Base-by-base conservation (phyloP, 2,113 vertebrate species). In the Calidris pugnax region DNA sequence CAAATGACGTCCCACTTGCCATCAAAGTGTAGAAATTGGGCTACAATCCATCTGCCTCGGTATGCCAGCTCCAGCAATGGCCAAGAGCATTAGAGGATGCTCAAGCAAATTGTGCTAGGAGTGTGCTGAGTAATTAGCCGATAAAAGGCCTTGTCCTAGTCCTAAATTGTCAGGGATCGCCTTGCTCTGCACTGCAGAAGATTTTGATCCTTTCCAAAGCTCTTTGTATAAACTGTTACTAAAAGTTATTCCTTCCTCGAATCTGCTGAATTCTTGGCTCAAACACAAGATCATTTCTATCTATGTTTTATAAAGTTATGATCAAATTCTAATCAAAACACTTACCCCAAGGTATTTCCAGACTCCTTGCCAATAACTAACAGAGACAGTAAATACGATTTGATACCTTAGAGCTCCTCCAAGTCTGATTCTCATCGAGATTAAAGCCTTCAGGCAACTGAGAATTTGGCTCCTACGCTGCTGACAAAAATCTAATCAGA, bases 401-500 rank as follows among this genome's bases (percentile, higher is more conserved):
- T 96, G 96, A 93, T 95, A 96, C 90, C 88, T 95, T 86, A 87
- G 88, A 95, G 81, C 76, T 90, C 89, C 83, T 96, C 92, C 1
- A 78, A 90, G 90, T 92, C 95, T 96, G 93, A 94, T 95, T 96
- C 82, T 95, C 93, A 95, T 89, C 5, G 37, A 96, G 92, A 96
- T 94, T 83, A 97, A 96, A 96, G 90, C 95, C 96, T 97, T 93
- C 45, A 13, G 92, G 95, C 92, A 95, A 83, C 82, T 3, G 6
- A 94, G 93, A 96, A 71, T 95, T 92, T 96, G 95, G 95, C 92
- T 97, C 20, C 90, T 93, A 86, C 3, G 6, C 85, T 91, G 82
- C 95, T 96, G 93, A 90, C 53, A 85, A 96, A 96, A 96, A 88
- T 93, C 75, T 95, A 74, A 97, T 96, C 95, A 95, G 93, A 96